These are phyloP conservation scores for Trachelus iudaicus DNA, from an alignment of 2,888 invertebrate species.

Conservation along the genomic window DNA sequence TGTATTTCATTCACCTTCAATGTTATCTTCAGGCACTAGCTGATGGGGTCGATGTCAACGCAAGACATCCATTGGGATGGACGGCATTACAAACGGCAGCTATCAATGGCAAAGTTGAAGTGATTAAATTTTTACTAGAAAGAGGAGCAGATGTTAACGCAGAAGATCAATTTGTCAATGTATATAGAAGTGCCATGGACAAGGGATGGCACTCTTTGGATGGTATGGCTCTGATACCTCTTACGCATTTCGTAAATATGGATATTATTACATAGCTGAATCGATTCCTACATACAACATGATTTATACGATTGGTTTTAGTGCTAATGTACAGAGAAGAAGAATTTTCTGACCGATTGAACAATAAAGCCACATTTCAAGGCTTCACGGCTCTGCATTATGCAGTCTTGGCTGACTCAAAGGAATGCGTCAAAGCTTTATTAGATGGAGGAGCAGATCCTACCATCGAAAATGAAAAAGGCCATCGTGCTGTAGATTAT, in stretches of 20 bases:
- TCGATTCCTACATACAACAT: not conserved
- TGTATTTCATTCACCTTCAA: not conserved
- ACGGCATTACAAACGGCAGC: conserved; percentile 87
- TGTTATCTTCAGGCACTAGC: conserved; percentile 57
- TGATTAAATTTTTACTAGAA: conserved; percentile 73
- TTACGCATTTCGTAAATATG: not conserved
- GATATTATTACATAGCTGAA: not conserved
- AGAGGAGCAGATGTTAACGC: conserved; percentile 84
- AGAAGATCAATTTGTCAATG: conserved; percentile 81
- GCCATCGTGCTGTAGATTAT: conserved; percentile 81
- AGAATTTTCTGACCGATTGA: conserved; percentile 81
- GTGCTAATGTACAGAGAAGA: conserved; percentile 79
- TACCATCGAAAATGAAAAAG: conserved; percentile 79
- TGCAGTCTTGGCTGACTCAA: conserved; percentile 81
- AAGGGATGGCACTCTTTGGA: conserved; percentile 79
- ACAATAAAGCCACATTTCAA: conserved; percentile 79
- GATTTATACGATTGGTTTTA: conserved; percentile 42
- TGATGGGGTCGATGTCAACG: conserved; percentile 73
- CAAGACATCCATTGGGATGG: conserved; percentile 85
- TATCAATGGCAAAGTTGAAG: conserved; percentile 77
- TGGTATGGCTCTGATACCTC: conserved; percentile 63
- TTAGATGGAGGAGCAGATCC: conserved; percentile 82
- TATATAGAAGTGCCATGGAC: conserved; percentile 74
- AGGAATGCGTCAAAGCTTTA: conserved; percentile 72
- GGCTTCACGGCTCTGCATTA: conserved; percentile 92